Percentiles rank a stretch among this genome's conserved stretches.
Evolutionary conservation across 2,113 vertebrate species (phyloP).

Genomic region (Illadopsis cleaveri): DNA sequence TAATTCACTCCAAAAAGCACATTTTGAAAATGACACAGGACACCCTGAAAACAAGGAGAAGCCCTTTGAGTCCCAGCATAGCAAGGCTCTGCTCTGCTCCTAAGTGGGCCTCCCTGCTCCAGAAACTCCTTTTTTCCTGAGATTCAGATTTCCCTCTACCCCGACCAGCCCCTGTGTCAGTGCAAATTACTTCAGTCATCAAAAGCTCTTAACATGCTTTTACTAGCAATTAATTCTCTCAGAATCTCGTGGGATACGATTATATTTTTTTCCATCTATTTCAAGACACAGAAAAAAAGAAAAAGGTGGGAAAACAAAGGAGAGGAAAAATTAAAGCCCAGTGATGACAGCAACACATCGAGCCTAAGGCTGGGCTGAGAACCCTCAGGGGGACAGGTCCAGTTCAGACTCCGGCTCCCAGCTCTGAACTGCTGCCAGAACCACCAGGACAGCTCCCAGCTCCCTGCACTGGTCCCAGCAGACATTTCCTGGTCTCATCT

Average conservation of each 20-base stretch:
- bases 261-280: slow-evolving; percentile 37
- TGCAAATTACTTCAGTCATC: slow-evolving; percentile 45
- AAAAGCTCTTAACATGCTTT: slow-evolving; percentile 49
- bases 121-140: neutral
- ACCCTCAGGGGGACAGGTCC: fast-evolving
- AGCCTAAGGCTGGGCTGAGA: neutral
- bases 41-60: neutral
- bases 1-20: neutral
- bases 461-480: neutral
- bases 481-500: too few relatives aligned
- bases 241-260: neutral
- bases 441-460: neutral
- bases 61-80: fast-evolving
- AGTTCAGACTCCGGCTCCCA: neutral
- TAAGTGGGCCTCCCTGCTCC: neutral
- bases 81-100: neutral
- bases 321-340: neutral
- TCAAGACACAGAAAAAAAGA: neutral
- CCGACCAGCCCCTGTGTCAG: neutral
- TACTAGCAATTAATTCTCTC: slow-evolving; percentile 44
- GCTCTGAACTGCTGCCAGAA: neutral
- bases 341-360: neutral
- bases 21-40: neutral
- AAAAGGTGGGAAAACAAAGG: neutral
- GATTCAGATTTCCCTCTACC: neutral